Percentiles rank a stretch among this genome's conserved stretches.
Conservation (phyloP, 2,888 invertebrate genomes). For the Hirtodrosophila alboralis region DNA sequence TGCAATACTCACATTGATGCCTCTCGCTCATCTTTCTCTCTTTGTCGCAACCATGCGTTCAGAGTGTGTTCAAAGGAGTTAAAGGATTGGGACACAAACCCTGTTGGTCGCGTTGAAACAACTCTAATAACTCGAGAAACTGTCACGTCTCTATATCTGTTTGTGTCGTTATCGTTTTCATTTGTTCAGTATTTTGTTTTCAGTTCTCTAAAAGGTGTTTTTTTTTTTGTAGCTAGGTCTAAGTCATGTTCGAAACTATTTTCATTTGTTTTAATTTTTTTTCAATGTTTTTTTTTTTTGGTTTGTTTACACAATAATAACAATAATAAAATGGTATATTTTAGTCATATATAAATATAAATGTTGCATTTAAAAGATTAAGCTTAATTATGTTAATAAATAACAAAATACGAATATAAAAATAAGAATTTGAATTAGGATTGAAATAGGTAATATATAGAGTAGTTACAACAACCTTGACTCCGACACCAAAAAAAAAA, state of each 20-base stretch:
- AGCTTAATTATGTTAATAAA: conserved; percentile 56
- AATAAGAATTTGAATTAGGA: conserved; percentile 15
- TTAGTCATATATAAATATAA: conserved; percentile 80
- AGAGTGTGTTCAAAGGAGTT: conserved; percentile 61
- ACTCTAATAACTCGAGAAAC: conserved; percentile 65
- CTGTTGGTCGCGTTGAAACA: conserved; percentile 61
- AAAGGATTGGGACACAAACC: conserved; percentile 62
- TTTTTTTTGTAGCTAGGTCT: conserved; percentile 9
- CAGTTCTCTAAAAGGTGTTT: conserved; percentile 14
- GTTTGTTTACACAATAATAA: conserved; percentile 75
- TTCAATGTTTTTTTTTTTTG: conserved; percentile 49
- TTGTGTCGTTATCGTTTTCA: conserved; percentile 23
- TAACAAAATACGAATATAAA: conserved; percentile 35
- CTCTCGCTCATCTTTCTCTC: conserved; percentile 66
- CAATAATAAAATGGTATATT: conserved; percentile 83
- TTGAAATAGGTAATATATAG: conserved; percentile 19
- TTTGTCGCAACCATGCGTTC: conserved; percentile 68
- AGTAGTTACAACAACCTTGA: conserved; percentile 33
- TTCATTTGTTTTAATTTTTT: conserved; percentile 44
- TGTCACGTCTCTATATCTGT: conserved; percentile 26
- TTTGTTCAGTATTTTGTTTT: conserved; percentile 22
- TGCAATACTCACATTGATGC: conserved; percentile 76
- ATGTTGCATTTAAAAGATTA: conserved; percentile 48
- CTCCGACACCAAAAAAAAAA: conserved; percentile 40
- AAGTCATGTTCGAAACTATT: conserved; percentile 43